Base-by-base conservation (phyloP, 2,113 vertebrate species). In the Gymnogyps californianus region DNA sequence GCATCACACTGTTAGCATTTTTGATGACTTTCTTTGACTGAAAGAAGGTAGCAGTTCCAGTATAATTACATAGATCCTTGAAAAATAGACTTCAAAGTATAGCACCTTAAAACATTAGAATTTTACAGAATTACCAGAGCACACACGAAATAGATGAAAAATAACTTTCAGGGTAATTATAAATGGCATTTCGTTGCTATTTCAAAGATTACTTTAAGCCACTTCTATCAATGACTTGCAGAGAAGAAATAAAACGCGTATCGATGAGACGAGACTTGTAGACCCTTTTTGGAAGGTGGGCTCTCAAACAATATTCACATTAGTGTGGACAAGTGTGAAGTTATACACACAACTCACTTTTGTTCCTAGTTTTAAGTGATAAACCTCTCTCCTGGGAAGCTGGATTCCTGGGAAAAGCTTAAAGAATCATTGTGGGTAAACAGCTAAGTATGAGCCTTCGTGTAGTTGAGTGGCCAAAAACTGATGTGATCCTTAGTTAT, bases 261-360 rank as follows among this genome's bases (percentile, higher is more conserved):
- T 75, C 49, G 71, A 28, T 87, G 17, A 51, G 40, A 38, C 31
- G 15, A 51, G 40, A 38, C 31, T 24, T 91, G 44, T 28, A 55
- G 42, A 21, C 34, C 31, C 29, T 76, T 16, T 52, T 69, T 51
- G 54, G 49, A 83, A 75, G 54, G 13, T 66, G 24, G n/a, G 4
- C 71, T 59, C 20, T 72, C 40, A 40, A 55, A 46, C 51, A 51
- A 3, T 20, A 14, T 42, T 69, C 25, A 10, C 3, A 3, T 28
- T 13, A 32, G 4, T 19, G 11, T 38, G 42, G 51, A 12, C 11
- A 83, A 52, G 22, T 16, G 44, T 25, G 28, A 69, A 26, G 7
- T 61, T 79, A 36, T 0, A 44, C 16, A 10, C 1, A 6, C 38
- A 55, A 2, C 66, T 67, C 2, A 2, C 11, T 49, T 67, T 75